Conservation (phyloP, 2,113 vertebrate genomes). For the Nipponia nippon region DNA sequence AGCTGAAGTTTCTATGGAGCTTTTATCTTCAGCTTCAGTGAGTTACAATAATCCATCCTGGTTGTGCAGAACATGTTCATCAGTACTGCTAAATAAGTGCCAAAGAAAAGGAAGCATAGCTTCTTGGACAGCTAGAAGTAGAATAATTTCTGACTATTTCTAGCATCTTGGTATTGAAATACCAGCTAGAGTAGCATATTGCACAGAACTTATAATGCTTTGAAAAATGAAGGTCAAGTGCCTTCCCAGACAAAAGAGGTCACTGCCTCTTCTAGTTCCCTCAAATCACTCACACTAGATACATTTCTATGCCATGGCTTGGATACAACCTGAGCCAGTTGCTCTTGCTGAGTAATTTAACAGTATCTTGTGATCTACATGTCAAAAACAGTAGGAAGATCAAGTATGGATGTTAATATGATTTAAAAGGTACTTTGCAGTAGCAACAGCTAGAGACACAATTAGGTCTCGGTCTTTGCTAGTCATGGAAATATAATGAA, state of each 20-base stretch:
- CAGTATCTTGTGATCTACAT: background rate
- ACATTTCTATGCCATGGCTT: background rate
- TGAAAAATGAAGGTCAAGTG: slow-evolving; percentile 20
- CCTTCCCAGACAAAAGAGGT: background rate
- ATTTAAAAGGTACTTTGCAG: slow-evolving; percentile 34
- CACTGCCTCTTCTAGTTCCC: background rate
- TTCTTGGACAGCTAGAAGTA: background rate
- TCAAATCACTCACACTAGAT: background rate
- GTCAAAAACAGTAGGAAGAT: slow-evolving; percentile 17
- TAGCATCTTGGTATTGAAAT: background rate
- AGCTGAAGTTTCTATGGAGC: slow-evolving; percentile 7
- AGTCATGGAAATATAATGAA: background rate
- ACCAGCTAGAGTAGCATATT: background rate
- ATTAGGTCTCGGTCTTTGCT: background rate
- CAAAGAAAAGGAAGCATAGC: background rate
- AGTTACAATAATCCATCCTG: slow-evolving; percentile 4
- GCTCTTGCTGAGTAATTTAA: slow-evolving; percentile 1
- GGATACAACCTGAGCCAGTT: background rate
- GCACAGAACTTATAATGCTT: background rate
- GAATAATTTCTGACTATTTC: slow-evolving; percentile 15
- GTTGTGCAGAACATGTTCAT: background rate
- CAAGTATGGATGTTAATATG: background rate
- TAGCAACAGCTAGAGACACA: slow-evolving; percentile 6
- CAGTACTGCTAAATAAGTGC: background rate
- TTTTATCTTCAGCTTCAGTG: slow-evolving; percentile 46